These are phyloP conservation scores for Macaca fascicularis DNA, from an alignment of 2,113 vertebrate genomes.

Conservation along the genomic window DNA sequence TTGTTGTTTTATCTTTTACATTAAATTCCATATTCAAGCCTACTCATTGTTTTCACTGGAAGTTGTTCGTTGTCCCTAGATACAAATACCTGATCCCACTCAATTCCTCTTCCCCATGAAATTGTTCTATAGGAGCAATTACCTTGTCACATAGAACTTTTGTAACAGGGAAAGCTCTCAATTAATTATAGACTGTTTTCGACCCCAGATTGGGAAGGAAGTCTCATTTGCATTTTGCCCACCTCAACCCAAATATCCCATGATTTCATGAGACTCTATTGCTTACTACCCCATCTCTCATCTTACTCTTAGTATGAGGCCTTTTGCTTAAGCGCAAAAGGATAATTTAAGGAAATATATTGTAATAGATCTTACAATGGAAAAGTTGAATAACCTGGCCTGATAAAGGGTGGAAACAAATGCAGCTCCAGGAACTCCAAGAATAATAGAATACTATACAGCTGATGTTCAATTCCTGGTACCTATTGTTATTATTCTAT, in stretches of 20 bases:
- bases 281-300: not conserved
- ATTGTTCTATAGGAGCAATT: not conserved
- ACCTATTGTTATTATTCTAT: constrained; percentile 16
- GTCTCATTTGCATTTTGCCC: not conserved
- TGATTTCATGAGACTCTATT: constrained; percentile 19
- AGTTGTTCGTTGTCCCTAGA: constrained; percentile 34
- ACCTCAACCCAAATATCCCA: not conserved
- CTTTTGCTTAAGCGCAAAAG: not conserved
- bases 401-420: not conserved
- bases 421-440: not conserved
- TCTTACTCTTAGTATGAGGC: not conserved
- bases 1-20: constrained; percentile 35
- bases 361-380: not conserved
- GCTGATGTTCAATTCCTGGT: not conserved
- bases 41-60: constrained; percentile 19
- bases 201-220: not conserved
- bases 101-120: constrained; percentile 1
- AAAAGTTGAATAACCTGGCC: not conserved
- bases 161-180: constrained; percentile 3
- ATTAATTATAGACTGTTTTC: not conserved
- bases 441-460: not conserved
- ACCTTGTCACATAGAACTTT: not conserved
- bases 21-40: not conserved
- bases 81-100: constrained; percentile 27
- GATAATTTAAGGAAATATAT: not conserved